A percentile compares a stretch with the other conserved stretches of the same genome.
phyloP scores from a whole-genome alignment of 2,888 invertebrate species.

The Candidula unifasciata region DNA sequence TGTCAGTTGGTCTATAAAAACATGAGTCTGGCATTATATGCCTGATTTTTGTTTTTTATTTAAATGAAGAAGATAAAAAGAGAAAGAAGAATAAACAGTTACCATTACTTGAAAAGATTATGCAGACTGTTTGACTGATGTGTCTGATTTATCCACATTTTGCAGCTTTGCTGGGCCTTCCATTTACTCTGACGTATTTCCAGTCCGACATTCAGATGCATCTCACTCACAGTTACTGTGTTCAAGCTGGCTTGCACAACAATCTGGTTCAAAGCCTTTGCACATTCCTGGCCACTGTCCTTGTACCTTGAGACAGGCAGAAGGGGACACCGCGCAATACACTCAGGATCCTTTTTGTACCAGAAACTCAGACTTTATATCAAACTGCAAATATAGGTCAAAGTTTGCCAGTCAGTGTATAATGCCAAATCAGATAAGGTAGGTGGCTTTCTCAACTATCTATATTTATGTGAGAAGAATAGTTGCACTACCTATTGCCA shows the following conservation, averaged over 20 bases:
- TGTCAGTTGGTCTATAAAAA: too few relatives aligned
- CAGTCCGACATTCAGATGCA: constrained; percentile 58
- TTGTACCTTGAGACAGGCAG: constrained; percentile 63
- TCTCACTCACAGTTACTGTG: constrained; percentile 61
- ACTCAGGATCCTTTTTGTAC: constrained; percentile 65
- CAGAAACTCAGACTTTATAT: constrained; percentile 25
- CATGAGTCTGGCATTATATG: too few relatives aligned
- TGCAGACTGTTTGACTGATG: background rate
- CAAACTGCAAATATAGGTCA: constrained; percentile 54
- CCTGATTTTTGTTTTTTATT: too few relatives aligned
- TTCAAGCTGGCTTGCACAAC: constrained; percentile 60
- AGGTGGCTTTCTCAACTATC: background rate
- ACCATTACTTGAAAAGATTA: background rate
- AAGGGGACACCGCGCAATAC: constrained; percentile 66
- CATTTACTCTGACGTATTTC: constrained; percentile 71
- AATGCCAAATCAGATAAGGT: constrained; percentile 53
- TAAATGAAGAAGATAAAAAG: too few relatives aligned
- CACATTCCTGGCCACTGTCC: constrained; percentile 59
- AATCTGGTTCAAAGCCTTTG: constrained; percentile 41
- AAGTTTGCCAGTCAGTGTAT: constrained; percentile 49
- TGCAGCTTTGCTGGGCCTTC: constrained; percentile 52
- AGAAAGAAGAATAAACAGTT: too few relatives aligned
- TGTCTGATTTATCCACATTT: background rate
- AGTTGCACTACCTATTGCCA: too few relatives aligned
- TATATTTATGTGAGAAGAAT: background rate